phyloP scores from a whole-genome alignment of 2,888 invertebrate genomes.

The Spilosoma lubricipeda region DNA sequence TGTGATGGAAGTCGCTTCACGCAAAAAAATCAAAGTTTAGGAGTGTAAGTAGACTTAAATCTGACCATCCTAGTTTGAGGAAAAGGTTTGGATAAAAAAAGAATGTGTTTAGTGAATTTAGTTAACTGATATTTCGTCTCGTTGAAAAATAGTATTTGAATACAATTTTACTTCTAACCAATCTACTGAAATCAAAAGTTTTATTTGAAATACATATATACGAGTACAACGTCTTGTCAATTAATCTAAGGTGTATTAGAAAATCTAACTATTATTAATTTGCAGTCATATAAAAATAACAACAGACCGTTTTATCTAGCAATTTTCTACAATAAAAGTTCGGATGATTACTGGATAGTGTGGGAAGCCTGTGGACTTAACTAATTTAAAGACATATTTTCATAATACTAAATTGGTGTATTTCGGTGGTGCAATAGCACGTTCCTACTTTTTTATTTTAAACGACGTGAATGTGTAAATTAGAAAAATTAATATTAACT shows the following conservation, averaged over 20 bases:
- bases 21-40: too few relatives aligned
- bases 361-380: conserved; percentile 80
- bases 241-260: conserved; percentile 81
- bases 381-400: conserved; percentile 70
- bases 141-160: conserved; percentile 33
- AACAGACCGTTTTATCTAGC: conserved; percentile 81
- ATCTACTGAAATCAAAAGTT: conserved; percentile 44
- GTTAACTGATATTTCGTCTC: conserved; percentile 25
- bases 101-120: conserved; percentile 13
- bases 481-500: conserved; percentile 69
- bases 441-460: conserved; percentile 76
- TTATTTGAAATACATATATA: conserved; percentile 51
- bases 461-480: conserved; percentile 69
- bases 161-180: conserved; percentile 19
- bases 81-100: too few relatives aligned
- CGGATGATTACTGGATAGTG: conserved; percentile 74
- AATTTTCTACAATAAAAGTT: conserved; percentile 81
- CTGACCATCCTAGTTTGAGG: too few relatives aligned
- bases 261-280: conserved; percentile 82
- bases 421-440: conserved; percentile 86
- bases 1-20: too few relatives aligned
- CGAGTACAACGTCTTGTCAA: conserved; percentile 44
- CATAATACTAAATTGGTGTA: conserved; percentile 78
- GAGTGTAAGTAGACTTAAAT: too few relatives aligned
- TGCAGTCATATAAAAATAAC: conserved; percentile 86